Evolutionary conservation across 2,113 vertebrate species (phyloP), one percentile per base, ranked within the genome.

Genomic region (Lepisosteus osseus): DNA sequence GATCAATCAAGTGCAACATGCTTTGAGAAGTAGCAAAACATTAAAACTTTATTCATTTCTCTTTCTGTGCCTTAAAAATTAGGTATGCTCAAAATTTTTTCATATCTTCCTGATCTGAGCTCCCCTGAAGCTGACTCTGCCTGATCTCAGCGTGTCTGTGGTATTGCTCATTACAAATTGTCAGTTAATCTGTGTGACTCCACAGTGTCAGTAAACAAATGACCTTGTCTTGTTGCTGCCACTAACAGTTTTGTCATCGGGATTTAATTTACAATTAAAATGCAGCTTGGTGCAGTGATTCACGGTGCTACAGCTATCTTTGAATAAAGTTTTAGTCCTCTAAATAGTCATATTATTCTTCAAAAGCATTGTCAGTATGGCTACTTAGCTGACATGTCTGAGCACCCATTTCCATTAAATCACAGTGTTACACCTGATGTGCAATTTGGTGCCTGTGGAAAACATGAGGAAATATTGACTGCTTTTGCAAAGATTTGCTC

Each of bases 111-210:
- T 51, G 47, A 5, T 51, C 56, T 14, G 56, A 59, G 56, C 12
- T 8, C 56, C 11, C 12, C n/a, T n/a, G n/a, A 1, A 59, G 7
- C 75, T 54, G n/a, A 51, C 65, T 73, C 14, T 13, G 4, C 29
- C 17, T 51, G n/a, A 59, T 73, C 43, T 81, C 67, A 61, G 64
- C 71, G 70, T 78, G 79, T 62, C 47, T 11, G 67, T 45, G 8
- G 62, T 72, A 75, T 77, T 61, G 45, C 69, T 54, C 75, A 73
- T 79, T 73, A 83, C 76, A 79, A 82, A 82, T 83, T 71, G 71
- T 59, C 71, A 55, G 61, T 69, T 78, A 75, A 78, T 79, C 8
- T 62, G 72, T 73, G 72, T 56, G 66, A 61, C 76, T 82, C 62
- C 71, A 71, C 65, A 61, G n/a, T 44, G 67, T 69, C 42, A 56